Conservation (phyloP, 2,113 vertebrate genomes). For the Pygoscelis adeliae region DNA sequence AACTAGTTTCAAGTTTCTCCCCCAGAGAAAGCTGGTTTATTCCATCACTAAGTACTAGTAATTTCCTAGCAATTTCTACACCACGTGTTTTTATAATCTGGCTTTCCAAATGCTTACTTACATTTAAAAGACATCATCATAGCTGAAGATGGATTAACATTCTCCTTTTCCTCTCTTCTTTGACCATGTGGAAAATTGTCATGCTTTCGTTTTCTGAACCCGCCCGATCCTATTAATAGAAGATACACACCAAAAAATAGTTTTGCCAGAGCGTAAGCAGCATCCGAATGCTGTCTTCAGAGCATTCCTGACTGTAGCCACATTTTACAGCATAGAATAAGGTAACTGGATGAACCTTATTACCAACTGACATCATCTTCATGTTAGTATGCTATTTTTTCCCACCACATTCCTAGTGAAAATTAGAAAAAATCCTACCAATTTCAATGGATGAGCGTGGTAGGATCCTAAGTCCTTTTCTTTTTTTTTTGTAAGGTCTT, state of each 20-base stretch:
- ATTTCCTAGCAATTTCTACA: background rate
- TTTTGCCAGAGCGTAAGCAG: background rate
- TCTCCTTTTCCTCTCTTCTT: constrained; percentile 78
- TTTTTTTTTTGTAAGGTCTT: background rate
- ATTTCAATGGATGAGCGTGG: background rate
- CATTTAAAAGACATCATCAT: constrained; percentile 87
- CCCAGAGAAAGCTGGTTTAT: background rate
- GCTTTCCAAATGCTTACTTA: constrained; percentile 64
- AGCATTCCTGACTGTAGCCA: background rate
- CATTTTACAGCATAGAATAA: background rate
- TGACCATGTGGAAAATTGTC: constrained; percentile 77
- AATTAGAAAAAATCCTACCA: background rate
- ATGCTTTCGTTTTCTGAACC: constrained; percentile 83
- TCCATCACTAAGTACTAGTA: background rate
- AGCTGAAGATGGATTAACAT: constrained; percentile 75
- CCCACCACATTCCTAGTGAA: background rate
- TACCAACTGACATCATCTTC: background rate
- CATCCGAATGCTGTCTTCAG: background rate
- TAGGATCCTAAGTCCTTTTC: background rate
- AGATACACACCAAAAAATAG: background rate
- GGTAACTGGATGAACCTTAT: background rate
- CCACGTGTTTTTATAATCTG: background rate
- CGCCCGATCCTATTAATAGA: constrained; percentile 74
- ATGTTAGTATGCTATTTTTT: background rate
- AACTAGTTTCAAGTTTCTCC: background rate